Percentiles rank a stretch among this genome's conserved stretches.
phyloP scores from a whole-genome alignment of 2,113 vertebrate genomes.

The Aspiorhynchus laticeps region DNA sequence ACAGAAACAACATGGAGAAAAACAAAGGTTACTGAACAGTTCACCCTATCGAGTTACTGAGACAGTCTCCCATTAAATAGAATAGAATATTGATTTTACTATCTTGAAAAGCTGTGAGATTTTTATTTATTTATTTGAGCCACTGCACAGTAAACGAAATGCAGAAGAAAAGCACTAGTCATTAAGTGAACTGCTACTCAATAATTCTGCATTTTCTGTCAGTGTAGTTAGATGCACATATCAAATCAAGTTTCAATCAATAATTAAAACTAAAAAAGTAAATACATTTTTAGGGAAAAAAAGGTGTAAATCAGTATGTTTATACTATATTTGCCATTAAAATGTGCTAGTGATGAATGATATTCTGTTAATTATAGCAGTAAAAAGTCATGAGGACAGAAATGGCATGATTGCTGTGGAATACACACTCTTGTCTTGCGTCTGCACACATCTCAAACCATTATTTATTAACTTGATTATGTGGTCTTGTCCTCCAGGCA shows the following conservation, averaged over 20 bases:
- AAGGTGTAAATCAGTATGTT: neutral
- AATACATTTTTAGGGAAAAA: too few species aligned
- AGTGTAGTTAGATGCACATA: conserved; percentile 25
- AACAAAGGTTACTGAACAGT: conserved; percentile 64
- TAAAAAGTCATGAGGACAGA: neutral
- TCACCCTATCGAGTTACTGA: conserved; percentile 72
- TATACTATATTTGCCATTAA: neutral
- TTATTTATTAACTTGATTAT: neutral
- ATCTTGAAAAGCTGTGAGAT: conserved; percentile 71
- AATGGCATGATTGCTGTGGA: neutral
- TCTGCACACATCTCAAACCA: conserved; percentile 42
- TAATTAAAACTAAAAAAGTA: too few species aligned
- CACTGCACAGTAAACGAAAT: conserved; percentile 61
- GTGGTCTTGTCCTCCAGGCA: conserved; percentile 41
- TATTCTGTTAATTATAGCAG: neutral
- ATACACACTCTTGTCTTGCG: neutral
- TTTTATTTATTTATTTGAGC: conserved; percentile 67
- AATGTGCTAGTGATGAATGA: neutral
- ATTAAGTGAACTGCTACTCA: conserved; percentile 69
- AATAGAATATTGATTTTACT: conserved; percentile 83
- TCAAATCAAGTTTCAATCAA: too few species aligned
- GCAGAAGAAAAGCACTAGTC: conserved; percentile 70
- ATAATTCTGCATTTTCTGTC: conserved; percentile 65
- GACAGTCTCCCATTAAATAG: conserved; percentile 77
- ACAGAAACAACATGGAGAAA: conserved; percentile 29